Conservation (phyloP, 2,113 vertebrate species). For the Dryoscopus gambensis region DNA sequence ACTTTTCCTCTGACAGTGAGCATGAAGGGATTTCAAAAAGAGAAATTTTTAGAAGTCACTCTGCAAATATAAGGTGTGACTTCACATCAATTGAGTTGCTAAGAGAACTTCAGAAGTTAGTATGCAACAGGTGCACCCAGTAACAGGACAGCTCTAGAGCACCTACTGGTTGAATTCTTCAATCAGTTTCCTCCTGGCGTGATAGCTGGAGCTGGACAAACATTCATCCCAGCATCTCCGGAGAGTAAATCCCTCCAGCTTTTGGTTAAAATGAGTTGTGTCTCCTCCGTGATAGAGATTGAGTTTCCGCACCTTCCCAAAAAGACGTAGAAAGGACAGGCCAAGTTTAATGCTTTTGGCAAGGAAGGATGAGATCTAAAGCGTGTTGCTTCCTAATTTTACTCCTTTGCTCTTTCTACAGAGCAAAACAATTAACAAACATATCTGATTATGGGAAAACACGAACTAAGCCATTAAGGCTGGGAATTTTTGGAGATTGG, state of each 20-base stretch:
- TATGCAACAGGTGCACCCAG: not conserved
- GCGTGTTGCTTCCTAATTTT: not conserved
- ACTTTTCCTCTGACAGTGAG: not conserved
- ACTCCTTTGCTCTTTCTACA: not conserved
- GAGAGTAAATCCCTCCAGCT: conserved; percentile 82
- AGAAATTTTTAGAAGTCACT: not conserved
- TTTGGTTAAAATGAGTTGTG: conserved; percentile 86
- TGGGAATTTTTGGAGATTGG: not conserved
- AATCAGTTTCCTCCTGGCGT: conserved; percentile 64
- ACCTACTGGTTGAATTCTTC: conserved; percentile 87
- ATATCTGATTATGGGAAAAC: not conserved
- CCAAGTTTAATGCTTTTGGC: not conserved
- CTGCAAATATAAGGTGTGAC: not conserved
- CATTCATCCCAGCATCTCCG: conserved; percentile 92
- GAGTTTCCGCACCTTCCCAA: conserved; percentile 79
- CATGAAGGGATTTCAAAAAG: not conserved
- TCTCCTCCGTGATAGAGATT: conserved; percentile 90
- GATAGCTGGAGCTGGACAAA: conserved; percentile 74
- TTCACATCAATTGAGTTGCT: not conserved
- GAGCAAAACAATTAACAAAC: not conserved
- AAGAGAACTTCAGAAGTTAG: not conserved
- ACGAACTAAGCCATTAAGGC: not conserved
- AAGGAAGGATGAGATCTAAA: not conserved
- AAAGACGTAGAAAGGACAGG: not conserved
- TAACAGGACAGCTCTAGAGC: not conserved